Evolutionary conservation across 2,113 vertebrate species (phyloP).

Genomic region (Dasyprocta punctata): DNA sequence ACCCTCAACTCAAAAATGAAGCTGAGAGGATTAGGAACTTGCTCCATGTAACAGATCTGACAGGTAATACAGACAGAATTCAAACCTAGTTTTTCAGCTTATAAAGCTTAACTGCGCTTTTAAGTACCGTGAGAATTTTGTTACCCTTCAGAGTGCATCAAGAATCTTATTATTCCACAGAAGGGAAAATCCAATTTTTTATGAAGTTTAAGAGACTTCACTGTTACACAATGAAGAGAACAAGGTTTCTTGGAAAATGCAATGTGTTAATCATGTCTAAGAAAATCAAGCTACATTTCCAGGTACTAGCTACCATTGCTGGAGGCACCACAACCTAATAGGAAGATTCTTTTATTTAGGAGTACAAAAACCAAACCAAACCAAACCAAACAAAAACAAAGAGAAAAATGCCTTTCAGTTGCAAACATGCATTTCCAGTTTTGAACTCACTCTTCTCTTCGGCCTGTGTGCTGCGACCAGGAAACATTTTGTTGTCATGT

Average conservation of each 20-base stretch:
- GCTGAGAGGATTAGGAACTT: conserved; percentile 5
- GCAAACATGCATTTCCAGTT: neutral
- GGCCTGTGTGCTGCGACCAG: conserved; percentile 42
- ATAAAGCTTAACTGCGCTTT: conserved; percentile 3
- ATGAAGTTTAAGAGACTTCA: conserved; percentile 15
- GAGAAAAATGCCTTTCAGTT: neutral
- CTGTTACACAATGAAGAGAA: neutral
- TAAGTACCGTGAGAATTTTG: neutral
- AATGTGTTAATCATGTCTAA: neutral
- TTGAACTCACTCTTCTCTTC: conserved; percentile 62
- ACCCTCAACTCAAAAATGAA: conserved; percentile 17
- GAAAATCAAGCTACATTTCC: conserved; percentile 37
- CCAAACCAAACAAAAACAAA: neutral
- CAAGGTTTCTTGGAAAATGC: conserved; percentile 19
- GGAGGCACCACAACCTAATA: neutral
- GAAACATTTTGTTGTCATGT: conserved; percentile 53
- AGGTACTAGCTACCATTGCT: neutral
- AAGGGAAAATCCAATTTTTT: conserved; percentile 28
- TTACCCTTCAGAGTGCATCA: neutral
- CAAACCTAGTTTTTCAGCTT: conserved; percentile 9
- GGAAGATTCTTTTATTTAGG: conserved; percentile 13
- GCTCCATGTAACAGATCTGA: neutral
- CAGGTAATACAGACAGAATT: neutral
- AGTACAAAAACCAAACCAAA: neutral
- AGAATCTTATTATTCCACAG: neutral